Evolutionary conservation across 1,140 invertebrate species (phyloP).

Genomic region (Dendrolimus punctatus): DNA sequence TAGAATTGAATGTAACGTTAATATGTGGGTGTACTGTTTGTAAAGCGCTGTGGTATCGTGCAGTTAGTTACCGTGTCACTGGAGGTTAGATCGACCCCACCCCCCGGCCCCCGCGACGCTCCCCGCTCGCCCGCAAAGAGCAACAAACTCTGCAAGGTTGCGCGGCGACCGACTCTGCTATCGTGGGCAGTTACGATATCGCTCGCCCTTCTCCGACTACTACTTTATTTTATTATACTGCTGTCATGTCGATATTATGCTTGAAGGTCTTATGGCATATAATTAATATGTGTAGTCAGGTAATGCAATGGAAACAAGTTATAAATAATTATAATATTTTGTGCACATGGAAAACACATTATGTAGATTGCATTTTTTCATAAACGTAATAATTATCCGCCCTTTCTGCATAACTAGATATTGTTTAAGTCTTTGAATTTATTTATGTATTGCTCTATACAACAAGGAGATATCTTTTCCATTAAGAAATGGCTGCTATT

Average conservation of each 20-base stretch:
- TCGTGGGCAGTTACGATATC: conserved; percentile 63
- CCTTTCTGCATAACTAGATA: no score
- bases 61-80: conserved; percentile 42
- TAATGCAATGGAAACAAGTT: no score
- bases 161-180: conserved; percentile 47
- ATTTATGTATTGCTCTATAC: no score
- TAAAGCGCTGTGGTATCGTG: conserved; percentile 16
- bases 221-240: conserved; percentile 64
- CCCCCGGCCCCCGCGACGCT: conserved; percentile 10
- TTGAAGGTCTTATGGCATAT: conserved; percentile 44
- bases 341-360: no score
- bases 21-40: conserved; percentile 10
- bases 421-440: no score
- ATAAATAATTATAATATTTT: no score
- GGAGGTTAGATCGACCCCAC: conserved; percentile 42
- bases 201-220: conserved; percentile 64
- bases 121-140: conserved; percentile 26
- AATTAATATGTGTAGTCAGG: no score
- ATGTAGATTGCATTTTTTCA: no score
- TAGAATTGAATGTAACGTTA: not conserved
- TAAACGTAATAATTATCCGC: no score
- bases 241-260: conserved; percentile 54
- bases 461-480: no score
- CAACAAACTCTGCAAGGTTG: conserved; percentile 70
- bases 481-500: no score